Conservation (phyloP, 2,888 invertebrate genomes). For the Melanotus villosus region DNA sequence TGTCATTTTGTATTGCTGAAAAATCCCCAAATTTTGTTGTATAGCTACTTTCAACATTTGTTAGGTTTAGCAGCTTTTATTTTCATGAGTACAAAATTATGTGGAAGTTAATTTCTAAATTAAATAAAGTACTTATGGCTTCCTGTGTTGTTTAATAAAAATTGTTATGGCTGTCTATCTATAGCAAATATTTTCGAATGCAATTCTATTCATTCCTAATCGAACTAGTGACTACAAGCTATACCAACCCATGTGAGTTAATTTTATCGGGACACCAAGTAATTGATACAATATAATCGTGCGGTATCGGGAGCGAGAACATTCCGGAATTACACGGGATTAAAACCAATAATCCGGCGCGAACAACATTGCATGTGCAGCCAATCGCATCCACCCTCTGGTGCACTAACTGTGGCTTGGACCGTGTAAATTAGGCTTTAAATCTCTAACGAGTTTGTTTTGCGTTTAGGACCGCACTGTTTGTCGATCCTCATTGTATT, state of each 20-base stretch:
- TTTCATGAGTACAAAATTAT: too few species aligned
- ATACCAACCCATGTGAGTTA: slow-evolving; percentile 47
- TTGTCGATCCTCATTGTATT: slow-evolving; percentile 33
- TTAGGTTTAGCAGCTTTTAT: too few species aligned
- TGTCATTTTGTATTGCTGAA: too few species aligned
- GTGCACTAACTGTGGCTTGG: slow-evolving; percentile 41
- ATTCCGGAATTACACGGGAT: slow-evolving; percentile 55
- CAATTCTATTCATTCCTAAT: neutral
- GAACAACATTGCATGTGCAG: slow-evolving; percentile 54
- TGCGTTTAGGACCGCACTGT: slow-evolving; percentile 36
- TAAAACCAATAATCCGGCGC: slow-evolving; percentile 56
- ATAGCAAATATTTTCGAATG: too few species aligned
- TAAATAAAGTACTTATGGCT: too few species aligned
- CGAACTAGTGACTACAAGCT: slow-evolving; percentile 23
- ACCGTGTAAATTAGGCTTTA: slow-evolving; percentile 47
- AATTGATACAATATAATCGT: slow-evolving; percentile 57
- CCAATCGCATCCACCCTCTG: slow-evolving; percentile 46
- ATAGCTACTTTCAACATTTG: too few species aligned
- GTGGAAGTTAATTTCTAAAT: too few species aligned
- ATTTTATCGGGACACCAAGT: slow-evolving; percentile 53
- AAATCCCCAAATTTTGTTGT: too few species aligned
- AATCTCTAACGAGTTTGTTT: slow-evolving; percentile 43
- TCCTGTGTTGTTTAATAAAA: too few species aligned
- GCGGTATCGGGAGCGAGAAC: slow-evolving; percentile 54
- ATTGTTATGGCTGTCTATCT: too few species aligned